Percentiles rank a stretch among this genome's conserved stretches.
Conservation (phyloP, 2,888 invertebrate species). For the Philereme vetulata region DNA sequence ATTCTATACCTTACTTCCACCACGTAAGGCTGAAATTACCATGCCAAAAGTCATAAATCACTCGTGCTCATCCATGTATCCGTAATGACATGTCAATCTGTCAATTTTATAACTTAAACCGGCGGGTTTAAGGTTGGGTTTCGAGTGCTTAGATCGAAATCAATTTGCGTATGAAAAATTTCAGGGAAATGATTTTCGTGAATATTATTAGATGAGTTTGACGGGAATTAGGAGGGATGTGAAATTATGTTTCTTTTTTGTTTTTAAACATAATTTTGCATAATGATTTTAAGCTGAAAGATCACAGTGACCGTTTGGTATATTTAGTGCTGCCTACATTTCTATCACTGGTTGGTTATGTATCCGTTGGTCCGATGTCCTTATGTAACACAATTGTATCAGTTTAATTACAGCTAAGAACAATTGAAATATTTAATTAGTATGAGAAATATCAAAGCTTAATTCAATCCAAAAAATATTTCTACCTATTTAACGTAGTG, state of each 20-base stretch:
- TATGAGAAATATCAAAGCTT: no score
- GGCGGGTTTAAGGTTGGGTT: constrained; percentile 44
- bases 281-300: constrained; percentile 3
- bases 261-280: constrained; percentile 20
- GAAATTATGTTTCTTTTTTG: constrained; percentile 33
- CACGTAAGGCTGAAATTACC: constrained; percentile 51
- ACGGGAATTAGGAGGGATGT: constrained; percentile 44
- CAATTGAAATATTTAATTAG: no score
- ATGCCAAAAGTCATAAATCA: constrained; percentile 56
- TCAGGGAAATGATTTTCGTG: constrained; percentile 63
- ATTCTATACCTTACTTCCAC: constrained; percentile 53
- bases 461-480: no score
- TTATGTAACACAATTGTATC: no score
- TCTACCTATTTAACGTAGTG: no score
- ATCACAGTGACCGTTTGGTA: no score
- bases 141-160: constrained; percentile 48
- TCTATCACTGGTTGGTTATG: no score
- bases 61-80: constrained; percentile 61
- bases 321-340: no score
- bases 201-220: constrained; percentile 52
- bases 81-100: constrained; percentile 55
- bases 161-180: constrained; percentile 65
- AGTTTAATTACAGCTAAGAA: no score
- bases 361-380: no score
- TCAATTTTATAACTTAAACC: constrained; percentile 52